Base-by-base conservation (phyloP, 1,140 invertebrate genomes). In the Drosophila equinoxialis region DNA sequence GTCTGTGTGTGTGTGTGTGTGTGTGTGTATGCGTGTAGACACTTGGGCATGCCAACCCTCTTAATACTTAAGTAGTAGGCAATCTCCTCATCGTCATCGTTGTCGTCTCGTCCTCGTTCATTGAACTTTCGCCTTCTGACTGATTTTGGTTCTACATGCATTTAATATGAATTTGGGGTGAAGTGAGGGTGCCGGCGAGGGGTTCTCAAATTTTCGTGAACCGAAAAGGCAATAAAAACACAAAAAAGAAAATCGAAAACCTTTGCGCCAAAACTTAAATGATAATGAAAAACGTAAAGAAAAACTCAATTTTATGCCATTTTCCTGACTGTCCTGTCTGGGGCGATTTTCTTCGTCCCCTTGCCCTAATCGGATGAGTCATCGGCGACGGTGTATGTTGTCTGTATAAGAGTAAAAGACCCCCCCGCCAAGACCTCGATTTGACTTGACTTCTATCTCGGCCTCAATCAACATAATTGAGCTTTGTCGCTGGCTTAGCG, bases 51-150 rank as follows among this genome's bases (percentile, higher is more conserved):
- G 59, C 51, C 72, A 70, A 67, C 81, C 70, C 77, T 72, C 79
- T 74, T 70, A 68, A 76, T 75, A 87, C 83, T 85, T 85, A 85
- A 87, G 79, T 85, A 85, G 81, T 75, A 66, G 72, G 79, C 75
- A 39, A 60, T 66, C 61, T 62, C 78, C 68, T 62, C 41, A 67
- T 67, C 54, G 35, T 64, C 54, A 39, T 70, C 65, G 72, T 74
- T 54, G 68, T 51, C 20, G 39, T 45, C 68, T 69, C 65, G 72
- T 69, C 65, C 57, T 48, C 74, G 77, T 79, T 85, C 79, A 85
- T 82, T 85, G 79, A 86, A 85, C 79, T 79, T 62, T 23, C 71
- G 54, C 68, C 70, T 59, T 42, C 78, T 65, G 35, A 37, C 14
- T 35, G 55, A 35, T 17, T 58, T 58, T 58, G 11, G 11, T 39